Conservation (phyloP, 2,113 vertebrate species). For the Stegostoma tigrinum region DNA sequence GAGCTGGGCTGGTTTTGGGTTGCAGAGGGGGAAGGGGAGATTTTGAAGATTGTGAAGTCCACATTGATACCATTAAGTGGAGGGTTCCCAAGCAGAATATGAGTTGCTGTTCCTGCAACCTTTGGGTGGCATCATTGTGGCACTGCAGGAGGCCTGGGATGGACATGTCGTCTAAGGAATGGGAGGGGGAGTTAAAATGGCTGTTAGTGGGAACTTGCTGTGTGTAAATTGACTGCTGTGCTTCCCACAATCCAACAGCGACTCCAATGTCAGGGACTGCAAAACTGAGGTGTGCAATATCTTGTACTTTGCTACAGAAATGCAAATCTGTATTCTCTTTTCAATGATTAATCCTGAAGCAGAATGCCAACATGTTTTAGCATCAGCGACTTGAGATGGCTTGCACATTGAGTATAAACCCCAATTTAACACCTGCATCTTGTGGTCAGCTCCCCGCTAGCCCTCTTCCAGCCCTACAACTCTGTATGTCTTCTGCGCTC, state of each 20-base stretch:
- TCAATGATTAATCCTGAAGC: background rate
- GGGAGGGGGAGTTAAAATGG: too few relatives aligned
- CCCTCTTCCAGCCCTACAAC: background rate
- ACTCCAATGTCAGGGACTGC: background rate
- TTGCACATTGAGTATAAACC: background rate
- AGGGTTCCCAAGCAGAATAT: too few relatives aligned
- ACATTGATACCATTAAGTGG: too few relatives aligned
- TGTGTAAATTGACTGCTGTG: background rate
- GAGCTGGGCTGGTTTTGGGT: too few relatives aligned
- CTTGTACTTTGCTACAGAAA: background rate
- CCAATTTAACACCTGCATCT: background rate
- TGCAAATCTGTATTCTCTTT: background rate
- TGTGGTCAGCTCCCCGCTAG: background rate
- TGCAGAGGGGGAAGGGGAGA: too few relatives aligned
- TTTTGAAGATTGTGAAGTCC: too few relatives aligned
- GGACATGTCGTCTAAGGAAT: too few relatives aligned
- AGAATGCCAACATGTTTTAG: background rate
- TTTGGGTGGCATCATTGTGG: too few relatives aligned
- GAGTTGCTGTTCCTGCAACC: too few relatives aligned
- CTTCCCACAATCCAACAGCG: background rate
- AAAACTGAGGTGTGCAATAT: background rate
- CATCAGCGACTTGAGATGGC: background rate
- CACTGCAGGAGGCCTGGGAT: too few relatives aligned
- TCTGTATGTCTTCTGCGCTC: background rate
- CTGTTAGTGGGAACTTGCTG: background rate